Conservation (phyloP, 2,888 invertebrate genomes). For the Priapulus caudatus region DNA sequence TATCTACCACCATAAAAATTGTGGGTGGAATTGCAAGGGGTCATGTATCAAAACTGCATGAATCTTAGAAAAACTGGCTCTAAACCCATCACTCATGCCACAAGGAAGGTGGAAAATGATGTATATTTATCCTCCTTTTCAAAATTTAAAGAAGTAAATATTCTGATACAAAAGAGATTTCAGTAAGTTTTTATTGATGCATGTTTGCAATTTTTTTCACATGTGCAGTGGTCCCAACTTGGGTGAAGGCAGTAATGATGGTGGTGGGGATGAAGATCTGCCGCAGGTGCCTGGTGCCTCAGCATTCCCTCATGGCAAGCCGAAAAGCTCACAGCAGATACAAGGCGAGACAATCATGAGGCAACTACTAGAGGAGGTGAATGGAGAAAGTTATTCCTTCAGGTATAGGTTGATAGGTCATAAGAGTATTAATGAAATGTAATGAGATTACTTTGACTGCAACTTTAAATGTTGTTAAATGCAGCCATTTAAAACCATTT, state of each 20-base stretch:
- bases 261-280: conserved; percentile 16
- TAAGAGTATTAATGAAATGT: too few relatives aligned
- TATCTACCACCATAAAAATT: too few relatives aligned
- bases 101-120: too few relatives aligned
- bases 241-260: conserved; percentile 29
- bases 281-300: background rate
- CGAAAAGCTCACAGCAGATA: conserved; percentile 32
- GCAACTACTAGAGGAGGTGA: conserved; percentile 33
- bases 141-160: background rate
- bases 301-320: conserved; percentile 23
- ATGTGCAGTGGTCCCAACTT: conserved; percentile 31
- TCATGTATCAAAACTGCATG: too few relatives aligned
- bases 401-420: too few relatives aligned
- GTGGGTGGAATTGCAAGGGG: too few relatives aligned
- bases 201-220: conserved; percentile 4
- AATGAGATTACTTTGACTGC: too few relatives aligned
- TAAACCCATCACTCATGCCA: too few relatives aligned
- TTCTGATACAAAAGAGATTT: background rate
- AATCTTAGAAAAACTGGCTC: too few relatives aligned
- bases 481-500: too few relatives aligned
- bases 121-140: too few relatives aligned
- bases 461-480: too few relatives aligned
- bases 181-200: background rate
- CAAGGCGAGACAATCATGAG: conserved; percentile 32
- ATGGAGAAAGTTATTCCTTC: conserved; percentile 38